Conservation (phyloP, 2,888 invertebrate genomes). For the Habrosyne pyritoides region DNA sequence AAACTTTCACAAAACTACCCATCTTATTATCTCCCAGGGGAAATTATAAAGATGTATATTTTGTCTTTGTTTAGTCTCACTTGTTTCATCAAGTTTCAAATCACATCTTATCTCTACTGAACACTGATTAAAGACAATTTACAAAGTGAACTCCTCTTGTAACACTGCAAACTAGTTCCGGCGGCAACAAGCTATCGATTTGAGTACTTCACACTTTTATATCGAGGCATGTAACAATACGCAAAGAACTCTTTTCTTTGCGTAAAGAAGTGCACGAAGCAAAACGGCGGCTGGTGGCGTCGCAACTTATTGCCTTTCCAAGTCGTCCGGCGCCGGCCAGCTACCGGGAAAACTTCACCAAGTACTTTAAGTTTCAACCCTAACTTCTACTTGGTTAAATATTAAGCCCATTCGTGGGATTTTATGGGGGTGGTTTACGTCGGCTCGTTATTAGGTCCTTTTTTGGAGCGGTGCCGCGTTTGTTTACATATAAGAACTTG, state of each 20-base stretch:
- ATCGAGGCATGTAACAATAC: neutral
- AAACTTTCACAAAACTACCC: too few relatives aligned
- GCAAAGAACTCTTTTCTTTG: too few relatives aligned
- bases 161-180: neutral
- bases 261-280: neutral
- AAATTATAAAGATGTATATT: too few relatives aligned
- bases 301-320: conserved; percentile 1
- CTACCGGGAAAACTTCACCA: neutral
- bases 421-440: neutral
- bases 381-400: conserved; percentile 5
- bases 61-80: too few relatives aligned
- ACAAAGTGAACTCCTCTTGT: too few relatives aligned
- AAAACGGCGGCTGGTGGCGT: neutral
- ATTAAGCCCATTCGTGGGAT: conserved; percentile 1
- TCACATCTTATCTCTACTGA: too few relatives aligned
- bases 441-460: neutral
- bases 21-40: too few relatives aligned
- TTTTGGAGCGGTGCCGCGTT: neutral
- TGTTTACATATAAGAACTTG: too few relatives aligned
- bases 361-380: neutral
- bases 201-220: neutral
- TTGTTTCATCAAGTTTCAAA: too few relatives aligned
- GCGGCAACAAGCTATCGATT: neutral
- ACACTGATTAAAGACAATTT: too few relatives aligned
- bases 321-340: neutral